Evolutionary conservation across 2,888 invertebrate genomes (phyloP).

Genomic region (Clivina fossor): DNA sequence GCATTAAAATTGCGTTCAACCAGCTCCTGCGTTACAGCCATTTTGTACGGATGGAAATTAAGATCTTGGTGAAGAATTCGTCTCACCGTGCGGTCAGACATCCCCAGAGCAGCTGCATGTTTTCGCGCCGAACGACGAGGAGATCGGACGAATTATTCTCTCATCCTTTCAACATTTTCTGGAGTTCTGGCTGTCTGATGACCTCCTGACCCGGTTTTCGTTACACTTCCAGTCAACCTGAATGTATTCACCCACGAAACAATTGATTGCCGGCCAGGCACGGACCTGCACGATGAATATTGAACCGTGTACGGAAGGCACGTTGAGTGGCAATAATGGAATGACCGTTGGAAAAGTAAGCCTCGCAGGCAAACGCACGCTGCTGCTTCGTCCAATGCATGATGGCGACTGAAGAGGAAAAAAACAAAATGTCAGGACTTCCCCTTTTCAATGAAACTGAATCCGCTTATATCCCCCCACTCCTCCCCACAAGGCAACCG

Average conservation of each 20-base stretch:
- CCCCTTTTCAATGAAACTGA: constrained; percentile 23
- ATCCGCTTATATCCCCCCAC: too few relatives aligned
- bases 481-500: too few relatives aligned
- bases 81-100: constrained; percentile 37
- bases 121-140: constrained; percentile 39
- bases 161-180: constrained; percentile 5
- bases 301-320: constrained; percentile 21
- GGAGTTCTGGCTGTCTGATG: constrained; percentile 3
- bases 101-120: constrained; percentile 41
- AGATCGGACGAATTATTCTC: constrained; percentile 38
- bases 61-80: constrained; percentile 41
- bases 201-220: neutral
- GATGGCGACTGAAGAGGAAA: constrained; percentile 8
- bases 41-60: constrained; percentile 41
- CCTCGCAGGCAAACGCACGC: constrained; percentile 35
- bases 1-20: constrained; percentile 37
- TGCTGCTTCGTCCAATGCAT: constrained; percentile 35
- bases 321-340: constrained; percentile 20
- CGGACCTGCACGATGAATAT: constrained; percentile 17
- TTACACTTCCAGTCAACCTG: neutral
- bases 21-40: constrained; percentile 34
- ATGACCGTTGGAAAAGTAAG: constrained; percentile 30
- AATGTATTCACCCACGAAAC: constrained; percentile 3
- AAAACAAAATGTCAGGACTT: constrained; percentile 26
- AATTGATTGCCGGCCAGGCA: constrained; percentile 24